phyloP scores from a whole-genome alignment of 1,140 invertebrate species.

The Plectrocnemia conspersa region DNA sequence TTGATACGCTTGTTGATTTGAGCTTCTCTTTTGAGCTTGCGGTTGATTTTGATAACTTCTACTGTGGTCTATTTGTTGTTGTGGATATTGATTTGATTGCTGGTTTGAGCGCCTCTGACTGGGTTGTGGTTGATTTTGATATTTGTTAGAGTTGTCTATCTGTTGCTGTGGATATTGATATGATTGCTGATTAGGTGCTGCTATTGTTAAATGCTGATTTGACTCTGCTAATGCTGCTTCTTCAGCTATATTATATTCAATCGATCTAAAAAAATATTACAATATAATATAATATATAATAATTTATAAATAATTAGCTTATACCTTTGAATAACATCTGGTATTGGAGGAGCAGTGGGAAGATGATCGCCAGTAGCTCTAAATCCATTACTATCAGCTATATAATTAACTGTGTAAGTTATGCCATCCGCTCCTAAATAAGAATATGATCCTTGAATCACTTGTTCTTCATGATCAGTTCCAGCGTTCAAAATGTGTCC shows the following conservation, averaged over 20 bases:
- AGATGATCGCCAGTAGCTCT: slow-evolving; percentile 53
- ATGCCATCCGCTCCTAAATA: slow-evolving; percentile 56
- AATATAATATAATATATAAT: background rate
- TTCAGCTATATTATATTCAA: slow-evolving; percentile 49
- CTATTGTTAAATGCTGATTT: too few relatives aligned
- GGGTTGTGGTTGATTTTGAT: too few relatives aligned
- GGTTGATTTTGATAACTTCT: too few relatives aligned
- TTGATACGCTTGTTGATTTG: slow-evolving; percentile 13
- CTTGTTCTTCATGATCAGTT: slow-evolving; percentile 51
- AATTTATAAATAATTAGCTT: slow-evolving; percentile 3
- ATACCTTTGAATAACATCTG: slow-evolving; percentile 52
- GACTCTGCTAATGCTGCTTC: slow-evolving; percentile 42
- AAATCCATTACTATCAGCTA: slow-evolving; percentile 55
- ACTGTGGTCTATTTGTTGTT: too few relatives aligned
- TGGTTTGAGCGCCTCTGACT: too few relatives aligned
- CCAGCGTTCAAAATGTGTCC: slow-evolving; percentile 54
- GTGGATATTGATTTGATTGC: too few relatives aligned
- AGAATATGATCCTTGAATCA: slow-evolving; percentile 59
- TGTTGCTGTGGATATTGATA: too few relatives aligned
- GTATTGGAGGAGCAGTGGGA: slow-evolving; percentile 52
- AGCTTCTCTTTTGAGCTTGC: too few relatives aligned
- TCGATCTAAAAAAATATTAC: too few relatives aligned
- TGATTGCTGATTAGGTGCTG: too few relatives aligned
- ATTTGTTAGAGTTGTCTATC: too few relatives aligned
- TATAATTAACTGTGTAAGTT: slow-evolving; percentile 52